Base-by-base conservation (phyloP, 2,888 invertebrate species). In the Amiota minor region DNA sequence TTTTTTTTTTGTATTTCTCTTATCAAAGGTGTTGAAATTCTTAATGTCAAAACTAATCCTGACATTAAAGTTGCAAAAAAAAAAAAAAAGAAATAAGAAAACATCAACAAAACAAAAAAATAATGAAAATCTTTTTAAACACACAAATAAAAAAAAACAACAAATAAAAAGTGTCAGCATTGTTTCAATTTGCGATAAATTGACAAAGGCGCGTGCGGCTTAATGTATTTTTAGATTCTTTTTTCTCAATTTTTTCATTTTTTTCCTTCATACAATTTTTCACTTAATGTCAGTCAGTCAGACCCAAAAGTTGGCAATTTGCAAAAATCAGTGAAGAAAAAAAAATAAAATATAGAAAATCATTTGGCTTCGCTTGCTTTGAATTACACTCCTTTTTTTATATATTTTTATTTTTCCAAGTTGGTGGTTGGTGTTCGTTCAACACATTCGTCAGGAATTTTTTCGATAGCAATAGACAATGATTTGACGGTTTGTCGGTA, bases 1-100 rank as follows among this genome's bases (percentile, higher is more conserved):
- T 20, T 68, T 67, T 23, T 65, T n/a, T 20, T 68, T 67, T 23
- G 47, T n/a, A 14, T 11, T 67, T 45, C 46, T 68, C 46, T 47
- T 18, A 20, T 16, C 23, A 62, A 62, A 62, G 61, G 78, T 76
- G 77, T 78, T 78, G 78, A 82, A 79, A 79, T 80, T 75, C 76
- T 82, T 84, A 86, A 84, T 83, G 86, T 79, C 83, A 84, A 35
- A 77, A 70, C 77, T 80, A 76, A 75, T 76, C 76, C 70, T 81
- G 85, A 83, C 82, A 80, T 80, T 79, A 77, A 61, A 69, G 50
- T 59, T 55, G 35, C 35, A 68, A 69, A 61, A 46, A 20, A 35
- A 35, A 68, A 69, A 61, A 46, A 20, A 35, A 35, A 35, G 35
- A 35, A 35, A 35, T 35, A 2, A 35, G 6, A 35, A 35, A 23